phyloP scores from a whole-genome alignment of 1,140 invertebrate genomes.

The Bombus soroeensis region DNA sequence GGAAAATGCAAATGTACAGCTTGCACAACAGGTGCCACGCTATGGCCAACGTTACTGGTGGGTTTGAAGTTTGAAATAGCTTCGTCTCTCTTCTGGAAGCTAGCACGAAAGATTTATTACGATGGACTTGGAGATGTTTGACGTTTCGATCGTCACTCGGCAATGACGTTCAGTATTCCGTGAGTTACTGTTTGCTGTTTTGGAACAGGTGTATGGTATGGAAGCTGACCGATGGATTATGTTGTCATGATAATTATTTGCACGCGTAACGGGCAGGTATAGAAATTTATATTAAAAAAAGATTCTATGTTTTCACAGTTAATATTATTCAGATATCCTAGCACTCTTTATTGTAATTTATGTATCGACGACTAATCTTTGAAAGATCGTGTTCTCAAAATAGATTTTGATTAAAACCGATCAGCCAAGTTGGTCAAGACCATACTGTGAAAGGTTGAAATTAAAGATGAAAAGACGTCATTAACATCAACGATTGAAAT shows the following conservation, averaged over 20 bases:
- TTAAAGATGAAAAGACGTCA: too few relatives aligned
- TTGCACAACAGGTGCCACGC: conserved; percentile 39
- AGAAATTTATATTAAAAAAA: neutral
- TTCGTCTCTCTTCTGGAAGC: neutral
- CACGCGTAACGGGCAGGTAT: neutral
- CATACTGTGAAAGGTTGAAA: too few relatives aligned
- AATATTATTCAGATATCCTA: neutral
- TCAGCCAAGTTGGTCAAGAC: too few relatives aligned
- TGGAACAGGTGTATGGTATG: neutral
- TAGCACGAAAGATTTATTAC: neutral
- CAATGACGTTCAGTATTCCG: neutral
- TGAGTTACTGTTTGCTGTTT: neutral
- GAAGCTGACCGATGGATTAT: too few relatives aligned
- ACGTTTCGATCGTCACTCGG: conserved; percentile 11
- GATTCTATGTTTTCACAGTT: neutral
- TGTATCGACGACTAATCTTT: neutral
- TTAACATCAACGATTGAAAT: too few relatives aligned
- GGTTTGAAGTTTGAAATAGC: neutral
- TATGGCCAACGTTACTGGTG: neutral
- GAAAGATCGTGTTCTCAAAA: neutral
- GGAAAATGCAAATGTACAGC: conserved; percentile 34
- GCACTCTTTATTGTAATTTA: neutral
- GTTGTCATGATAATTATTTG: neutral
- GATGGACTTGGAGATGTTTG: neutral
- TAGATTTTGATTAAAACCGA: too few relatives aligned